Evolutionary conservation across 2,888 invertebrate species (phyloP), one percentile per base, ranked within the genome.

Genomic region (Eubasilissa splendida): DNA sequence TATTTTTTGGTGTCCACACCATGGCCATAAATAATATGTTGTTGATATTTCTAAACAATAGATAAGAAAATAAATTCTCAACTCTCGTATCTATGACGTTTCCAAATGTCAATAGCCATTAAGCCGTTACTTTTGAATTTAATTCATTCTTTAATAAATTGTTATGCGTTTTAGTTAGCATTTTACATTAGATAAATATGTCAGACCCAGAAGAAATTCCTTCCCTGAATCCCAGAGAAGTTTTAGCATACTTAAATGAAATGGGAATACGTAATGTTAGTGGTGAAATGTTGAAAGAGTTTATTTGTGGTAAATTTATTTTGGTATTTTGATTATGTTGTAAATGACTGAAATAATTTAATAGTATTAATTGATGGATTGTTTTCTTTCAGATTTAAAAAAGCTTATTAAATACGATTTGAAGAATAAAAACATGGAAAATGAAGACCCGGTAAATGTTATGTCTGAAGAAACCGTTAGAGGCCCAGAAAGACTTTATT

Each of bases 211-310:
- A 70, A 53, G 42, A n/a, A 22, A 58, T 65, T 31, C 71, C 73
- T 11, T 14, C 65, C 12, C 66, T 82, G 4, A 56, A 82, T 58
- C 81, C 81, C 11, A 68, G 81, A 11, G 81, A 95, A 88, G 93
- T 96, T 86, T 89, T 96, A 84, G 88, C 91, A 84, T 93, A 95
- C 88, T 88, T 96, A 85, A 95, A 95, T 88, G 92, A 94, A 85
- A 88, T 95, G 85, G 96, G 96, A 80, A 95, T 95, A 86, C 91
- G 93, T 79, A 95, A 95, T 86, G 93, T 96, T 84, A 93, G 93
- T 82, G 93, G 93, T 22, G 91, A 93, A 87, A 94, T 95, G 86
- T 88, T 96, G 77, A 95, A 95, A 89, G 93, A 93, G 86, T 96
- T 96, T 87, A 93, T 96, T 86, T 93, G 92, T 91, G 95, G 96